Evolutionary conservation across 2,888 invertebrate genomes (phyloP).

Genomic region (Acanthosepion pharaonis): DNA sequence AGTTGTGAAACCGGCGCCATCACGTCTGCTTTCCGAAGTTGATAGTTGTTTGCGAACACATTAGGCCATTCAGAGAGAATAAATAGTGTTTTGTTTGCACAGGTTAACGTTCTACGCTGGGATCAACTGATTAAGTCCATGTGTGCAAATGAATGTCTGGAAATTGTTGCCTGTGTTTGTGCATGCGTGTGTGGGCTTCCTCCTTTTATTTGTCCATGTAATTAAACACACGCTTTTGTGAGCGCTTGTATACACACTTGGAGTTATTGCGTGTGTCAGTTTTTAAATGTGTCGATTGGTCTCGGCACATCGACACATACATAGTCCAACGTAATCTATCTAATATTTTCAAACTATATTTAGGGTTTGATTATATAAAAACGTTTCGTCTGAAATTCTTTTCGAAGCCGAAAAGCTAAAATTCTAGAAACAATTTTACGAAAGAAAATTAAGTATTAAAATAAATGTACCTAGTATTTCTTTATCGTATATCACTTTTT

Average conservation of each 20-base stretch:
- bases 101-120: not conserved
- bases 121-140: conserved; percentile 33
- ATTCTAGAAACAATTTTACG: no score
- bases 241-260: not conserved
- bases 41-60: conserved; percentile 33
- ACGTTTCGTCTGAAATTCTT: no score
- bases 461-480: no score
- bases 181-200: not conserved
- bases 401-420: no score
- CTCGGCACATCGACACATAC: not conserved
- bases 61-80: not conserved
- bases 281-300: not conserved
- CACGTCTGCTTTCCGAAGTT: not conserved
- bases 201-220: not conserved
- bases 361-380: no score
- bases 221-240: not conserved
- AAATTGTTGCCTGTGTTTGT: not conserved
- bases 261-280: no score
- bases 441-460: no score
- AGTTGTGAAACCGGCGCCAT: not conserved
- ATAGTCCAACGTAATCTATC: not conserved
- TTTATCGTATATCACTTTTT: no score
- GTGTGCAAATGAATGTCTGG: not conserved
- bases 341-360: no score
- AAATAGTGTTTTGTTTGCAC: conserved; percentile 21